These are phyloP conservation scores for Holacanthus passer DNA, from an alignment of 2,113 vertebrate species.

Conservation along the genomic window DNA sequence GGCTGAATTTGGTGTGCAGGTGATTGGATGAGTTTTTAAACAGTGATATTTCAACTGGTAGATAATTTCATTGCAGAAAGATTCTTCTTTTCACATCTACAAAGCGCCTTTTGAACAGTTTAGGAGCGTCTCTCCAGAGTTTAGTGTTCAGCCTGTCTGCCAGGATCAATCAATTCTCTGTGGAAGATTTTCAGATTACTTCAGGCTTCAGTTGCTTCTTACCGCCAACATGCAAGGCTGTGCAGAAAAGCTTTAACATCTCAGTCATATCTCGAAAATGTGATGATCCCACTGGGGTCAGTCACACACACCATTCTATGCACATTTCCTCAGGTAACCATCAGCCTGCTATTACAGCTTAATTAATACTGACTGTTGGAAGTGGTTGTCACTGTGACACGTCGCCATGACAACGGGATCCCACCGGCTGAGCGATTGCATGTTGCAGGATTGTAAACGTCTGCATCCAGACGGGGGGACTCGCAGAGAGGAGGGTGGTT, in stretches of 20 bases:
- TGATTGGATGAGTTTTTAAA: neutral
- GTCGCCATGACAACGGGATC: constrained; percentile 63
- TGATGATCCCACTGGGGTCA: neutral
- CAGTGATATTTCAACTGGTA: neutral
- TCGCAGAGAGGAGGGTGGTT: neutral
- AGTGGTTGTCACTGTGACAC: constrained; percentile 50
- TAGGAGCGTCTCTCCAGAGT: neutral
- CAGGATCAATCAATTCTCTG: neutral
- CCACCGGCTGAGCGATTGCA: constrained; percentile 30
- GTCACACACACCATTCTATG: neutral
- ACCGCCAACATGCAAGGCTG: neutral
- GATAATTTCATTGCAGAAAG: neutral
- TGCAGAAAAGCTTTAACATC: neutral
- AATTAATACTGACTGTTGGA: constrained; percentile 47
- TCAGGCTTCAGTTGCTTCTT: neutral
- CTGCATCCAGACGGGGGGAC: neutral
- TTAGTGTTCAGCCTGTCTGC: neutral
- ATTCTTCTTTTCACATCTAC: neutral
- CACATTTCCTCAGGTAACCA: neutral
- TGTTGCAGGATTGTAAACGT: constrained; percentile 8
- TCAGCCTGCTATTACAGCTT: constrained; percentile 17
- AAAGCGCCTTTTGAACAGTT: neutral
- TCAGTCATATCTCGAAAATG: neutral
- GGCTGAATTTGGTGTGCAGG: neutral
- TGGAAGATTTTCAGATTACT: neutral